These are phyloP conservation scores for Pseudomyrmex dendroicus DNA, from an alignment of 1,140 invertebrate genomes.

Conservation along the genomic window DNA sequence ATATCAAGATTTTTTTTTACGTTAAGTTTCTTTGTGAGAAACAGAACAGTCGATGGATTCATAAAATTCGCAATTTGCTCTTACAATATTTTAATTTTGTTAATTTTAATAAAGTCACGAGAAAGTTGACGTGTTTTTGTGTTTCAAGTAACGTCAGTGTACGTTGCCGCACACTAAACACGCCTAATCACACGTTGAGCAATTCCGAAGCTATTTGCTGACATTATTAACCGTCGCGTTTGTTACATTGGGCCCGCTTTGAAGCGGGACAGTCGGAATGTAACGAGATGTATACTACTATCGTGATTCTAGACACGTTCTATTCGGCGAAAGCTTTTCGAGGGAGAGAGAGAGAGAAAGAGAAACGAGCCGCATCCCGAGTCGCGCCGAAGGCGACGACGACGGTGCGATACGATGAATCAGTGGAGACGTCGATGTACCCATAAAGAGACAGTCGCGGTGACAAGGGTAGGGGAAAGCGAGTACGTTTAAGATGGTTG, in stretches of 20 bases:
- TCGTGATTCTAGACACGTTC: slow-evolving; percentile 31
- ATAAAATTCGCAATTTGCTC: too few relatives aligned
- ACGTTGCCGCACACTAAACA: not conserved
- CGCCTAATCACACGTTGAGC: slow-evolving; percentile 19
- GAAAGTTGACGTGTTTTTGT: not conserved
- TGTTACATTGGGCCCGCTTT: slow-evolving; percentile 24
- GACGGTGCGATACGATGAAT: slow-evolving; percentile 69
- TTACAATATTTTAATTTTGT: not conserved
- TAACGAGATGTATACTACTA: slow-evolving; percentile 49
- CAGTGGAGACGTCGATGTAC: slow-evolving; percentile 66
- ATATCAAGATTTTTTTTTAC: too few relatives aligned
- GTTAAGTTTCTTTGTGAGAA: too few relatives aligned
- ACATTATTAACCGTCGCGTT: slow-evolving; percentile 10
- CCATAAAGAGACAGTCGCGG: slow-evolving; percentile 67
- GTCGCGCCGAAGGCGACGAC: slow-evolving; percentile 47
- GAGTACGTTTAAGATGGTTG: slow-evolving; percentile 79
- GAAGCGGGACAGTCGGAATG: slow-evolving; percentile 13
- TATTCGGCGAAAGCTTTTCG: not conserved
- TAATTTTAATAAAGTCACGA: not conserved
- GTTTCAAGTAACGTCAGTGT: not conserved
- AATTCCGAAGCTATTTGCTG: slow-evolving; percentile 30
- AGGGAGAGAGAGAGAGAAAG: not conserved
- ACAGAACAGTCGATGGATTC: too few relatives aligned
- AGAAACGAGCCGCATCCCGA: not conserved
- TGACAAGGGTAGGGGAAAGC: slow-evolving; percentile 45